Conservation (phyloP, 2,888 invertebrate genomes). For the Acanthacorydalis orientalis region DNA sequence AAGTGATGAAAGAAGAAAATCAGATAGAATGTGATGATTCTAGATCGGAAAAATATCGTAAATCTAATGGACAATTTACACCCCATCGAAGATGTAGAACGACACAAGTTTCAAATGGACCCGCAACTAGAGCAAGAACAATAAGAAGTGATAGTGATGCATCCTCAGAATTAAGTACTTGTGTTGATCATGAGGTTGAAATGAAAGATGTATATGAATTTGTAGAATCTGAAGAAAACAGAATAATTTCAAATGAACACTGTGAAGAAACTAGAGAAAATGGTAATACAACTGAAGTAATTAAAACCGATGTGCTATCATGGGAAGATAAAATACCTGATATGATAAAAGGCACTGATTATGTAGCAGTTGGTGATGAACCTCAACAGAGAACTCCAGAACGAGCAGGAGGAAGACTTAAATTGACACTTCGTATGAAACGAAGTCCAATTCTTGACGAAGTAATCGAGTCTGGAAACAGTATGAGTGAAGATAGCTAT, state of each 20-base stretch:
- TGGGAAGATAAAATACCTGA: conserved; percentile 17
- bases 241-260: conserved; percentile 13
- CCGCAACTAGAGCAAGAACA: conserved; percentile 12
- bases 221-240: conserved; percentile 26
- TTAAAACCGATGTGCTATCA: neutral
- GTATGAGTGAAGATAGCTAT: conserved; percentile 43
- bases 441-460: conserved; percentile 74
- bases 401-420: conserved; percentile 33
- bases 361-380: too few species aligned
- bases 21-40: too few species aligned
- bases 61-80: conserved; percentile 1
- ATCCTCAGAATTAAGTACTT: conserved; percentile 11
- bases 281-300: conserved; percentile 12
- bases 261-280: conserved; percentile 9
- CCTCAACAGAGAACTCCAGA: too few species aligned
- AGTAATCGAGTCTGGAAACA: conserved; percentile 63
- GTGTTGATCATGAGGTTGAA: conserved; percentile 9
- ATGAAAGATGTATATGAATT: conserved; percentile 35
- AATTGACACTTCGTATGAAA: conserved; percentile 72
- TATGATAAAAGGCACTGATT: neutral
- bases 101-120: conserved; percentile 6
- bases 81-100: neutral
- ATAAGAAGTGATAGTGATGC: conserved; percentile 14
- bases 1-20: too few species aligned
- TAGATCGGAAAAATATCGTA: neutral